Evolutionary conservation across 2,797 vertebrate species (phyloP), one percentile per base, ranked within the genome.

Genomic region (Bradypus variegatus): DNA sequence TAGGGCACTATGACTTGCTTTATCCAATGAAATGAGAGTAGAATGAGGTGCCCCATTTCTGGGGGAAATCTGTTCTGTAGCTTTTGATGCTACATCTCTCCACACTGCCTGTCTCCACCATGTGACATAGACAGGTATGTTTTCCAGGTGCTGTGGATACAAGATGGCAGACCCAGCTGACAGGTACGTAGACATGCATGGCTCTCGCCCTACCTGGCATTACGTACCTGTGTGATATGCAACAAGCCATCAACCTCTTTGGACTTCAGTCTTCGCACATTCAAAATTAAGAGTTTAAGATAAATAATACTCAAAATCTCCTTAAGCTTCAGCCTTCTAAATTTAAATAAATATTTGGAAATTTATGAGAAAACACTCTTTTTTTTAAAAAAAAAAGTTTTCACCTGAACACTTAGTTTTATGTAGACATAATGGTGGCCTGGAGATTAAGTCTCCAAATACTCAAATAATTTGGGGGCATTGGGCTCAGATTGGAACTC

Each of bases 161-260:
- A 62, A 79, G 9, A 69, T 25, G 18, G 31, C 25, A 6, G 13
- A 29, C 38, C 8, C 73, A 67, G 19, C 13, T 85, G 19, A 25
- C 10, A 36, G 62, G 16, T 25, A 16, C 11, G 8, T 1, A 36
- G 16, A 5, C 21, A n/a, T 18, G 31, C 1, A 3, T 48, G n/a
- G 8, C 10, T 50, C n/a, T 70, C 19, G 2, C 65, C 55, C 50
- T 65, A 79, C 25, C 33, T 45, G 38, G 45, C 13, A 69, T 82
- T 82, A 77, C 18, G 67, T 90, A 55, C 13, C 64, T 21, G 12
- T 69, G 25, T 38, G 14, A 6, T 50, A 58, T 25, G 2, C 1
- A 11, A n/a, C 48, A 18, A 69, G 10, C 55, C 18, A 27, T n/a
- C 7, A 9, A 1, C 33, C 3, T 86, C 12, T 76, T 69, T 38